These are phyloP conservation scores for Merluccius polli DNA, from an alignment of 2,797 vertebrate genomes.

Conservation along the genomic window DNA sequence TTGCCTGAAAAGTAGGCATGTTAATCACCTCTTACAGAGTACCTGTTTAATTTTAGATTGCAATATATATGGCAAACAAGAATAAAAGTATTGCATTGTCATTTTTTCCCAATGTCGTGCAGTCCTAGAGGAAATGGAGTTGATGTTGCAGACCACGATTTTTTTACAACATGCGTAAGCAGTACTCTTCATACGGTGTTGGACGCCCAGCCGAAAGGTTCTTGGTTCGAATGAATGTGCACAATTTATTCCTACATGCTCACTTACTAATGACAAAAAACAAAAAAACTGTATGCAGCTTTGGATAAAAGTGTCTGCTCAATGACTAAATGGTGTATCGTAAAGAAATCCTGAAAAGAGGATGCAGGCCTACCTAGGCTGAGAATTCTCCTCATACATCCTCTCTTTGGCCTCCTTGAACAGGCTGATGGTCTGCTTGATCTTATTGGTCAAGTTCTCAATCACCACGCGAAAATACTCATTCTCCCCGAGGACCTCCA, in stretches of 20 bases:
- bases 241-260: neutral
- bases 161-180: neutral
- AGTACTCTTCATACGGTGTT: neutral
- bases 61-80: neutral
- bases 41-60: too few relatives aligned
- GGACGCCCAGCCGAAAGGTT: neutral
- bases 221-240: neutral
- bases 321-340: neutral
- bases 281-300: neutral
- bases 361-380: slow-evolving; percentile 83
- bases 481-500: slow-evolving; percentile 95
- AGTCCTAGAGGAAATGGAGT: neutral
- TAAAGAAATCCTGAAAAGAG: neutral
- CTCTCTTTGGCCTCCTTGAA: slow-evolving; percentile 98
- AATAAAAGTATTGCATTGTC: too few relatives aligned
- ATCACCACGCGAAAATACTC: slow-evolving; percentile 98
- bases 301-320: neutral
- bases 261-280: neutral
- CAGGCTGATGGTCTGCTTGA: slow-evolving; percentile 97
- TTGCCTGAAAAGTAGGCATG: neutral
- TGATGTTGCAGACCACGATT: neutral
- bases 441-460: slow-evolving; percentile 98
- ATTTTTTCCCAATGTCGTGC: too few relatives aligned
- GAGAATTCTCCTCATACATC: slow-evolving; percentile 99
- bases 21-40: neutral